Conservation (phyloP, 2,797 vertebrate species). For the Pipistrellus pygmaeus region DNA sequence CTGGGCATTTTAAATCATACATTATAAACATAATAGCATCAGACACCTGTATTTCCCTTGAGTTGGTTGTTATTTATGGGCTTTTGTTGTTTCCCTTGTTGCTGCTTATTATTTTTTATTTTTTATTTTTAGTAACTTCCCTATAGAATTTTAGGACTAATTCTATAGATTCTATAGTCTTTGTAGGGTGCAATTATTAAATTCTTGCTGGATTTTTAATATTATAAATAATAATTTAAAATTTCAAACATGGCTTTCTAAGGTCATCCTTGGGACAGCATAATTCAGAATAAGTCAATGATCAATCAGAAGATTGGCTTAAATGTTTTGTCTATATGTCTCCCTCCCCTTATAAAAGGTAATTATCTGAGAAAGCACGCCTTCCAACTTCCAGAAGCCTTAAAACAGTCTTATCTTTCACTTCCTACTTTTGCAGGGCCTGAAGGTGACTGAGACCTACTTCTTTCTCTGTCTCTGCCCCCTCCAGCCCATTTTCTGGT, state of each 20-base stretch:
- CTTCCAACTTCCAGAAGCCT: no score
- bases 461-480: no score
- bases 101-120: background rate
- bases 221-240: background rate
- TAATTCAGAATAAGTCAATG: background rate
- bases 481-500: no score
- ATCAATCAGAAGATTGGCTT: background rate
- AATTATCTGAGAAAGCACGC: background rate
- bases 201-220: background rate
- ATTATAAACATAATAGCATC: background rate
- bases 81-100: background rate
- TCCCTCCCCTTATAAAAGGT: background rate
- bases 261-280: background rate
- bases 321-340: background rate
- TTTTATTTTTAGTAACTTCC: background rate
- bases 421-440: background rate
- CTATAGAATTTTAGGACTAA: background rate
- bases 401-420: background rate
- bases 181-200: background rate
- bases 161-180: background rate
- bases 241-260: background rate
- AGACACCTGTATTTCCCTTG: background rate
- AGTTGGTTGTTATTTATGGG: background rate
- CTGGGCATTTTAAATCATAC: background rate
- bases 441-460: background rate